Base-by-base conservation (phyloP, 1,140 invertebrate genomes). In the Thaumetopoea pityocampa region DNA sequence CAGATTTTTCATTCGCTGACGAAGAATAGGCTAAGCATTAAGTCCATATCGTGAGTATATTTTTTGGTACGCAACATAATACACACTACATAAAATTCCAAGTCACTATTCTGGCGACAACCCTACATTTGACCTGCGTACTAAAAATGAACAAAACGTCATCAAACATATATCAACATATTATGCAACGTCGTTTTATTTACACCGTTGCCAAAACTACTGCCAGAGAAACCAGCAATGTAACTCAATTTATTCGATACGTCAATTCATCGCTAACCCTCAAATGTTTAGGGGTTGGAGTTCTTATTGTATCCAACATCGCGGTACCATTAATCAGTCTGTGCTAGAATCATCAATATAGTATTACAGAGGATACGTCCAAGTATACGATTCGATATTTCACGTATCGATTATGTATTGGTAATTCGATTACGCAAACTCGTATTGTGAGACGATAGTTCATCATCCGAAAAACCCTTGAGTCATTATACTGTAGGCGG, bases 301-400 rank as follows among this genome's bases (percentile, higher is more conserved):
- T 56, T 45, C 58, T 64, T 48, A 82, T 82, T 82, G 74, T 79
- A 67, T 65, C 61, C 55, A 65, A 67, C 54, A 69, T 61, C 56
- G 64, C 48, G 56, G 46, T 51, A 70, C 64, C 78, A 82, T 82
- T 82, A 79, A 82, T 82, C 78, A 79, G 78, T 79, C 78, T 82
- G 69, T 71, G 60, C 66, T 38, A 65, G 72, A 71, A 78, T 73
- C 78, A 82, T 82, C 78, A 82, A 82, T 82, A 82, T 76, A 82
- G 58, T 66, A 82, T 82, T 79, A 73, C 72, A 62, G 63, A 66
- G 50, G 63, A 73, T 73, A 73, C 74, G 74, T 78, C 71, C 71
- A 69, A 73, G 67, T 62, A 74, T 77, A 73, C 64, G 74, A 76
- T 74, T 69, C 68, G 58, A 73, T 71, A 72, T 67, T 54, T 61